Conservation (phyloP, 2,888 invertebrate species). For the Thyatira batis region DNA sequence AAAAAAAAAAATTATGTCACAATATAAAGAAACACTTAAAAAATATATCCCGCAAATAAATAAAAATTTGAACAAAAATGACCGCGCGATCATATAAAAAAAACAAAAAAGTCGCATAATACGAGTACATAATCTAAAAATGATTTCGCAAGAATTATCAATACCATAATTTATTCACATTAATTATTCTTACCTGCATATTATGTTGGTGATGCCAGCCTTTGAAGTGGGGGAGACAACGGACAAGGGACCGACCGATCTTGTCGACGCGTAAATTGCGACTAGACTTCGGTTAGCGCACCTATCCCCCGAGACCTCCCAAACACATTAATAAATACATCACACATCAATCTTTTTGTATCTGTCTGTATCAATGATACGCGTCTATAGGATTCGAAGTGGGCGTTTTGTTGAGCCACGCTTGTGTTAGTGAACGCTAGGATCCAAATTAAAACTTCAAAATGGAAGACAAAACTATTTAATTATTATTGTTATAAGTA, state of each 20-base stretch:
- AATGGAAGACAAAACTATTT: not conserved
- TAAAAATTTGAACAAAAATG: not conserved
- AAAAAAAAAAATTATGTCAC: too few relatives aligned
- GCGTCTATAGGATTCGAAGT: not conserved
- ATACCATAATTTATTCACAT: not conserved
- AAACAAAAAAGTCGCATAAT: not conserved
- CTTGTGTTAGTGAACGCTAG: too few relatives aligned
- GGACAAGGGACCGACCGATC: not conserved
- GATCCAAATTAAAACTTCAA: not conserved
- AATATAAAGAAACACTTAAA: too few relatives aligned
- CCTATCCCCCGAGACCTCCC: not conserved
- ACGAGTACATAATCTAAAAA: too few relatives aligned
- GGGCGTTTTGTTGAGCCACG: too few relatives aligned
- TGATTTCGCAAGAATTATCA: not conserved
- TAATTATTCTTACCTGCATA: not conserved
- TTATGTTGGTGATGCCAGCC: not conserved
- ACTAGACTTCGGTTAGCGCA: not conserved
- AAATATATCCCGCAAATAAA: not conserved
- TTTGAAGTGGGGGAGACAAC: not conserved
- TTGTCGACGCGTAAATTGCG: not conserved
- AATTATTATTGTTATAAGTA: not conserved
- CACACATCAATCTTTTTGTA: not conserved
- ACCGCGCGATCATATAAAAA: not conserved
- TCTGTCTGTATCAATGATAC: slow-evolving; percentile 10
- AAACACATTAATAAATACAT: not conserved